phyloP scores from a whole-genome alignment of 2,888 invertebrate species.

The Drosophila maculinotata region DNA sequence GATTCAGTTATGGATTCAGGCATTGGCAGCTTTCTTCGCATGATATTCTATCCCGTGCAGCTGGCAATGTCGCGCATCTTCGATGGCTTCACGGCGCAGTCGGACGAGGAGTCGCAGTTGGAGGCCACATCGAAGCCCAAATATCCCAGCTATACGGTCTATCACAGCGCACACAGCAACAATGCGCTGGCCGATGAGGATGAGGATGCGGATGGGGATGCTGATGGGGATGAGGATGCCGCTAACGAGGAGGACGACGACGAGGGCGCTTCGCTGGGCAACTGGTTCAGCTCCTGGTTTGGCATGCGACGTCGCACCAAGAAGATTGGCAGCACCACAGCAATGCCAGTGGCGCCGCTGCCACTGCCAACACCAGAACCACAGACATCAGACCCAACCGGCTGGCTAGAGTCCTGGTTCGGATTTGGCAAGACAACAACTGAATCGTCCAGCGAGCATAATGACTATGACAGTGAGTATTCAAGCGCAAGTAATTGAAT shows the following conservation, averaged over 20 bases:
- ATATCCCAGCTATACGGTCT: slow-evolving; percentile 80
- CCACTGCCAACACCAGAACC: slow-evolving; percentile 37
- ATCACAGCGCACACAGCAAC: slow-evolving; percentile 72
- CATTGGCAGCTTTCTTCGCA: slow-evolving; percentile 80
- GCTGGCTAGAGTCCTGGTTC: slow-evolving; percentile 84
- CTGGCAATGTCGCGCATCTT: slow-evolving; percentile 77
- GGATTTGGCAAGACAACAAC: slow-evolving; percentile 70
- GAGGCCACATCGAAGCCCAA: slow-evolving; percentile 47
- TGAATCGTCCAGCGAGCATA: slow-evolving; percentile 54
- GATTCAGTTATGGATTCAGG: slow-evolving; percentile 35
- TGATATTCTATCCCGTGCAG: slow-evolving; percentile 83
- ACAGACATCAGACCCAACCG: slow-evolving; percentile 56
- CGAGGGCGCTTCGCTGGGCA: slow-evolving; percentile 52
- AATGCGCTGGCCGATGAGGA: slow-evolving; percentile 42
- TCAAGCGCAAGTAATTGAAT: slow-evolving; percentile 1
- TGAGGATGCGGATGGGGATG: slow-evolving; percentile 30
- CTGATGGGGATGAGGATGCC: slow-evolving; percentile 42
- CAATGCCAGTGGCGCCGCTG: slow-evolving; percentile 30
- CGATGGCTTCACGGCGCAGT: slow-evolving; percentile 61
- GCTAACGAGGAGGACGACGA: slow-evolving; percentile 54
- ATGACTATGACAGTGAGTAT: slow-evolving; percentile 79
- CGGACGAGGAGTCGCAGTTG: slow-evolving; percentile 45
- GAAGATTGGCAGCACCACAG: slow-evolving; percentile 74
- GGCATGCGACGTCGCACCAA: slow-evolving; percentile 69
- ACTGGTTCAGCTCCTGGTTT: slow-evolving; percentile 83